Evolutionary conservation across 1,140 invertebrate species (phyloP), one percentile per base, ranked within the genome.

Genomic region (Trichomalopsis sarcophagae): DNA sequence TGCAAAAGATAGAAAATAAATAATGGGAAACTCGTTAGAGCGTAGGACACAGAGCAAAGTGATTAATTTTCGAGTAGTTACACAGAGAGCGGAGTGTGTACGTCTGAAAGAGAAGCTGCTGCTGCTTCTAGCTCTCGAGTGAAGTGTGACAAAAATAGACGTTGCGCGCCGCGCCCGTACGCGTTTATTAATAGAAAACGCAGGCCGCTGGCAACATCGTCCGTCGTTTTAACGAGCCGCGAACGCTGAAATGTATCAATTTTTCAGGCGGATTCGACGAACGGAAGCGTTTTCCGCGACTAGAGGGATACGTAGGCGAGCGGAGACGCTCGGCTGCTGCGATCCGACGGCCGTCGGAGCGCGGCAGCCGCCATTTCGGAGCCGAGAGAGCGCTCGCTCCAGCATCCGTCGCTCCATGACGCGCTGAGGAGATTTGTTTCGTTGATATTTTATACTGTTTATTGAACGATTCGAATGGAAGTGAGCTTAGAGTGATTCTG

Each of bases 1-100:
- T 81, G 78, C 78, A 82, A 36, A 36, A 81, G 62, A 85, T 75
- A 33, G 78, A 62, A 83, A 87, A 87, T 86, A 87, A 87, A 87
- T 86, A 87, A 90, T 87, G 81, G 68, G 78, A 88, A 89, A 89
- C 87, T 89, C 89, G 89, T 79, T 88, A 83, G 88, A 85, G 88
- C 90, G 85, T 89, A 88, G 83, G 88, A 91, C 89, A 81, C 85
- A 68, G 74, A 87, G 88, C 76, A 86, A 62, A 88, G 89, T 90
- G 88, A 92, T 92, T 91, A 91, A 92, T 92, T 91, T 89, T 90
- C 88, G 86, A 87, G 89, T 90, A 89, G 89, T 92, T 91, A 92
- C 89, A 91, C 86, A 36, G 68, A 36, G 68, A 21, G 69, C 11
- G 66, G 10, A n/a, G 17, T n/a, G 62, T n/a, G 62, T n/a, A n/a